These are phyloP conservation scores for Dolichotis patagonum DNA, from an alignment of 2,113 vertebrate genomes.

Conservation along the genomic window DNA sequence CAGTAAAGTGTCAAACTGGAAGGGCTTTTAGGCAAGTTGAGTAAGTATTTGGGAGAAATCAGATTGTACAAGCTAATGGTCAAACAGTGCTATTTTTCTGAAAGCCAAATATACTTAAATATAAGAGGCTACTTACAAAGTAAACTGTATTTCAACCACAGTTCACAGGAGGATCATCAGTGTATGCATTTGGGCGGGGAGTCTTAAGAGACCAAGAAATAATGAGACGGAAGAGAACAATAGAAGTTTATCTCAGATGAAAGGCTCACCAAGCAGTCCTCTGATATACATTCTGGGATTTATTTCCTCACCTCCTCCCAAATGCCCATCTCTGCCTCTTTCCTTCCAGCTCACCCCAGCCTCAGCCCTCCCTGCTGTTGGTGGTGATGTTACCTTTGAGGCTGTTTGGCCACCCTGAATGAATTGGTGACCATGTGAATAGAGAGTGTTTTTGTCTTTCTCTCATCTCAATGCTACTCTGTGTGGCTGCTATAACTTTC, in stretches of 20 bases:
- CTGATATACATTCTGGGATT: background rate
- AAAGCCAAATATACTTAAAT: background rate
- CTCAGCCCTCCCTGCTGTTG: background rate
- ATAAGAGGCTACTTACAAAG: background rate
- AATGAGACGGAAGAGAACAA: background rate
- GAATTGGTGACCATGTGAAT: conserved; percentile 62
- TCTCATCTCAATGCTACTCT: conserved; percentile 67
- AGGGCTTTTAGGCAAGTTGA: background rate
- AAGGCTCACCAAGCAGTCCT: background rate
- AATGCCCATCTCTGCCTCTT: background rate
- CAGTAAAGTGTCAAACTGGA: conserved; percentile 79
- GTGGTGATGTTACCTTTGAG: conserved; percentile 76
- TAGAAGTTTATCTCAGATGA: background rate
- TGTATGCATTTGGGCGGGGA: background rate
- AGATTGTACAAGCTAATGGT: background rate
- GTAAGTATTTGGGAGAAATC: background rate
- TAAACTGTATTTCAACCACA: background rate
- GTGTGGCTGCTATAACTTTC: conserved; percentile 58
- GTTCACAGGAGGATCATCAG: background rate
- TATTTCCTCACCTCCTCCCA: background rate
- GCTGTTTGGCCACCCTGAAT: conserved; percentile 11
- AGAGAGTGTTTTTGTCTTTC: conserved; percentile 61
- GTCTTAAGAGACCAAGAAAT: background rate
- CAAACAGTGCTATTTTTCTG: conserved; percentile 5
- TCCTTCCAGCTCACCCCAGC: background rate